These are phyloP conservation scores for Trachelipus rathkii DNA, from an alignment of 1,140 invertebrate genomes.

Conservation along the genomic window DNA sequence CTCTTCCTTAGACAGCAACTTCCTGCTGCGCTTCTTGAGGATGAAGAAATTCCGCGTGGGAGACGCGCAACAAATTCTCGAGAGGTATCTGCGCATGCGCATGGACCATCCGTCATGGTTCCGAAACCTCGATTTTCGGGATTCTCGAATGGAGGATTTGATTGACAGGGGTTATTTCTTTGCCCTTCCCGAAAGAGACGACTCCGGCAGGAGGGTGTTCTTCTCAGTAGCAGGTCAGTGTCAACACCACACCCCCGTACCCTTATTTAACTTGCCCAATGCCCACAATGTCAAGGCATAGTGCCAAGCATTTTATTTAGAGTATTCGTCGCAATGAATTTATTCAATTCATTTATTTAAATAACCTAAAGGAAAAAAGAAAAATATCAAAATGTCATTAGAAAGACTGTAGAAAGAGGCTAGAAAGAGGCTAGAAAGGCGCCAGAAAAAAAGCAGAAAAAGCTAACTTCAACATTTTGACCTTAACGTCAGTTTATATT, in stretches of 20 bases:
- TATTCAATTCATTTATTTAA: too few relatives aligned
- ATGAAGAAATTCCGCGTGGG: constrained; percentile 81
- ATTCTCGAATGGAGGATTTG: constrained; percentile 68
- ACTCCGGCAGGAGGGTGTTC: constrained; percentile 67
- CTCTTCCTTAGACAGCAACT: constrained; percentile 61
- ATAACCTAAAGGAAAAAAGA: too few relatives aligned
- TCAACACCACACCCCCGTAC: not conserved
- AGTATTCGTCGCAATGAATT: too few relatives aligned
- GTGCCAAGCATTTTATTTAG: too few relatives aligned
- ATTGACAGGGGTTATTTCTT: constrained; percentile 74
- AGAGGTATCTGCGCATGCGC: constrained; percentile 74
- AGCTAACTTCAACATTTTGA: too few relatives aligned
- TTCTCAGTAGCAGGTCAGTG: constrained; percentile 49
- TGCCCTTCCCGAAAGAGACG: constrained; percentile 67
- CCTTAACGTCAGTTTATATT: too few relatives aligned
- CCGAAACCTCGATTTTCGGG: constrained; percentile 65
- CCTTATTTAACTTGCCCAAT: too few relatives aligned
- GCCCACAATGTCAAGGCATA: too few relatives aligned
- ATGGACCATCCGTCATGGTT: constrained; percentile 79
- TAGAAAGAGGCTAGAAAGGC: too few relatives aligned
- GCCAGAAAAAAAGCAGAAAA: too few relatives aligned
- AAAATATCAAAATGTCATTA: too few relatives aligned
- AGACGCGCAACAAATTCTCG: constrained; percentile 75
- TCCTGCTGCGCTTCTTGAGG: constrained; percentile 74
- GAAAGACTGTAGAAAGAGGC: too few relatives aligned